Base-by-base conservation (phyloP, 2,797 vertebrate genomes). In the Sebastiscus albofasciatus region DNA sequence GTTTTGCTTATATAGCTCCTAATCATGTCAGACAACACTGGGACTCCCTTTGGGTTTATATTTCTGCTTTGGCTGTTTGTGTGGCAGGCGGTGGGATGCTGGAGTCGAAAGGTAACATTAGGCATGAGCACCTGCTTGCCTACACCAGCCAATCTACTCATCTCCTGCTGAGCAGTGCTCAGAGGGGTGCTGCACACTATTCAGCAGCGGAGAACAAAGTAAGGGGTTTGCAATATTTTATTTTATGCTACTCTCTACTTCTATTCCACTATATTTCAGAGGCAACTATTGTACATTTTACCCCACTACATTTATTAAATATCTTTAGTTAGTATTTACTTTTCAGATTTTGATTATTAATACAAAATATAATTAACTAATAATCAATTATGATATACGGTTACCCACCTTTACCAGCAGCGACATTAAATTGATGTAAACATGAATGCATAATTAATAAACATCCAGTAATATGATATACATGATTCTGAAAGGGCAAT, bases 201-300 rank as follows among this genome's bases (percentile, higher is more conserved):
- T 74, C 46, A 49, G 18, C 46, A 8, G 73, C 59, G 6, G 52
- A 84, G 65, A 59, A 62, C 6, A 84, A 75, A 70, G 74, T 66
- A 79, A 79, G 77, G 76, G 78, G 60, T 86, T 83, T 79, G 74
- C 42, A 83, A 81, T 87, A 67, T 88, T 83, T 81, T 71, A 70
- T 1, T 7, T 18, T 59, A 16, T 16, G 8, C 14, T 8, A 67
- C 42, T 20, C 26, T 67, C 26, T 46, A 46, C 39, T 20, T 65
- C 14, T 26, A 24, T 36, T 26, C 24, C 39, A 46, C 24, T 66
- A 8, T 49, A 49, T 49, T 49, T 49, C 4, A 18, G 46, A 49
- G 46, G 46, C 46, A 49, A 20, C 7, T 49, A 49, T 20, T 49
- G 18, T 49, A 49, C 46, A 49, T 18, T 49, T 49, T 49, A 49